phyloP scores from a whole-genome alignment of 2,113 vertebrate genomes.

The Sceloporus undulatus region DNA sequence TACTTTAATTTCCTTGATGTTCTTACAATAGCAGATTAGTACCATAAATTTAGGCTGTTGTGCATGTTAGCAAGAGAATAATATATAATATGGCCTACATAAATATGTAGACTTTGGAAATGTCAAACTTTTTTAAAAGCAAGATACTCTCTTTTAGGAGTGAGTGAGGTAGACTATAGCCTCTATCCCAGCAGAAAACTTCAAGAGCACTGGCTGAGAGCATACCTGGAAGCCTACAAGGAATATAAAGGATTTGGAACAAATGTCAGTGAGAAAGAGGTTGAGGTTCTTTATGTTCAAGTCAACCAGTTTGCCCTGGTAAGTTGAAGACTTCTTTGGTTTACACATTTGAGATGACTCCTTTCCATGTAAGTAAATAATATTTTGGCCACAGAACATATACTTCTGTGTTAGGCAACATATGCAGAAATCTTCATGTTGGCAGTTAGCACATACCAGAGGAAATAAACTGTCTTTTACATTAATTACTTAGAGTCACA shows the following conservation, averaged over 20 bases:
- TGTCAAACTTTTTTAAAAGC: background rate
- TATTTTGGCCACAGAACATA: background rate
- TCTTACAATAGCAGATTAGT: background rate
- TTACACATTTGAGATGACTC: background rate
- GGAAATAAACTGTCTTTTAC: background rate
- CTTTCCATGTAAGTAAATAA: background rate
- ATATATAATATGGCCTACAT: background rate
- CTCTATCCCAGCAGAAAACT: conserved; percentile 88
- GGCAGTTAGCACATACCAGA: background rate
- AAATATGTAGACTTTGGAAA: background rate
- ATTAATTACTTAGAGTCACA: background rate
- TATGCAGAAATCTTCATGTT: background rate
- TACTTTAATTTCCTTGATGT: background rate
- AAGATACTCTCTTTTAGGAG: conserved; percentile 76
- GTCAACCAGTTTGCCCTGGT: conserved; percentile 97
- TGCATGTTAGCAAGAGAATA: background rate
- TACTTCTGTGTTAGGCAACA: background rate
- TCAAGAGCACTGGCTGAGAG: conserved; percentile 92
- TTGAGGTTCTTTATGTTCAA: conserved; percentile 94
- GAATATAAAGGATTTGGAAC: conserved; percentile 87
- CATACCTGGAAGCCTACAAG: conserved; percentile 95
- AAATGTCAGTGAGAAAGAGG: conserved; percentile 88
- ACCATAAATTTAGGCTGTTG: background rate
- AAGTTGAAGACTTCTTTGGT: conserved; percentile 66
- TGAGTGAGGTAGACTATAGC: conserved; percentile 96